phyloP scores from a whole-genome alignment of 1,140 invertebrate genomes.

The Microplitis mediator region DNA sequence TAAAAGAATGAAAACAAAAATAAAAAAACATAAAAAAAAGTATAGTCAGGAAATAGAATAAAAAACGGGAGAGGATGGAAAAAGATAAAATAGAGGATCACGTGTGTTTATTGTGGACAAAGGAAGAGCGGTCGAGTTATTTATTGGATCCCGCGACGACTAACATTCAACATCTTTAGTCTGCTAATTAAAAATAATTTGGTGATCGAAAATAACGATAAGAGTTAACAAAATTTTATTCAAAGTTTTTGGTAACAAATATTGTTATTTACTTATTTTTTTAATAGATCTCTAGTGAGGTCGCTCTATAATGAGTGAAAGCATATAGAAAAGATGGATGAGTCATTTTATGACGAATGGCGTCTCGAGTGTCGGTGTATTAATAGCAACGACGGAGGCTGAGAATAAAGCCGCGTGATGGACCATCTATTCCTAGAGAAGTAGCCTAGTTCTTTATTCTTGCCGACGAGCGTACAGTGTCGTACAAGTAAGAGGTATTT shows the following conservation, averaged over 20 bases:
- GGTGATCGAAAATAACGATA: background rate
- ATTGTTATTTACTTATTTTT: background rate
- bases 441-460: conserved; percentile 17
- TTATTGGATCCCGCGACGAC: background rate
- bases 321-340: conserved; percentile 2
- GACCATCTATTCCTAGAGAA: conserved; percentile 14
- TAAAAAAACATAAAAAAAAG: background rate
- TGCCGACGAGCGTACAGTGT: background rate
- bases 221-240: background rate
- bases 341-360: conserved; percentile 5
- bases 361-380: conserved; percentile 16
- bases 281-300: background rate
- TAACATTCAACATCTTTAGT: background rate
- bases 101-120: background rate
- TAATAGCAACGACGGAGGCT: conserved; percentile 4
- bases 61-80: background rate
- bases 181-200: conserved; percentile 5
- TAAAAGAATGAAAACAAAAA: conserved; percentile 1
- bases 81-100: background rate
- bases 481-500: background rate
- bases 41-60: background rate
- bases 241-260: background rate
- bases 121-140: background rate
- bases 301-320: background rate
- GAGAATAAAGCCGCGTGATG: conserved; percentile 13